Percentiles rank a stretch among this genome's conserved stretches.
phyloP scores from a whole-genome alignment of 2,797 vertebrate genomes.

The Tiaroga cobitis region DNA sequence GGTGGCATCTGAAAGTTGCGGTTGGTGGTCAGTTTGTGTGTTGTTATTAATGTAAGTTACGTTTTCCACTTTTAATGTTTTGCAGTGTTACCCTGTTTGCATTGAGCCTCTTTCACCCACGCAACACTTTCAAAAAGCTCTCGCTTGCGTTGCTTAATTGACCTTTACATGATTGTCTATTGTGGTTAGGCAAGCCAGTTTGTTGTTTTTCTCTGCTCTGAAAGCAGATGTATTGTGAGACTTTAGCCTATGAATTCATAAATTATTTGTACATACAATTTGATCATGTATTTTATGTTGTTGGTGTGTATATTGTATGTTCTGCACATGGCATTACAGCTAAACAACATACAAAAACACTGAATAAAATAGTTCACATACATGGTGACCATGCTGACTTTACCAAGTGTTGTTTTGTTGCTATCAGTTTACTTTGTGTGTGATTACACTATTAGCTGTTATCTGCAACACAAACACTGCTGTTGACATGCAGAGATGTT shows the following conservation, averaged over 20 bases:
- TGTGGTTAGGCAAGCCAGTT: background rate
- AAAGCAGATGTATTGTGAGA: background rate
- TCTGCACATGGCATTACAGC: too few relatives aligned
- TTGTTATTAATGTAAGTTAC: too few relatives aligned
- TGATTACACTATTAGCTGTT: background rate
- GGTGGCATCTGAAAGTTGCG: too few relatives aligned
- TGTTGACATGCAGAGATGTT: background rate
- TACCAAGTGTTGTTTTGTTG: background rate
- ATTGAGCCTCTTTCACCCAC: background rate
- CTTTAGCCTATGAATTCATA: background rate
- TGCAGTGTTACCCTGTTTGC: slow-evolving; percentile 10
- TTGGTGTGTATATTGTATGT: background rate
- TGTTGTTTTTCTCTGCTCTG: background rate
- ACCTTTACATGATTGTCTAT: background rate
- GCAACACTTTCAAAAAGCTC: background rate
- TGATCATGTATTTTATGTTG: background rate
- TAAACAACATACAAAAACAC: background rate
- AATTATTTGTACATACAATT: background rate
- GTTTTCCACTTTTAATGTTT: background rate
- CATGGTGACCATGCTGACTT: background rate
- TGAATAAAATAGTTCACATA: background rate
- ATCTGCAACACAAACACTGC: background rate
- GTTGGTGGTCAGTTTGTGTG: too few relatives aligned
- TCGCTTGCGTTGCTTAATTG: background rate
- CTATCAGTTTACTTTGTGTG: too few relatives aligned